These are phyloP conservation scores for Ligdia adustata DNA, from an alignment of 2,888 invertebrate genomes.

Conservation along the genomic window DNA sequence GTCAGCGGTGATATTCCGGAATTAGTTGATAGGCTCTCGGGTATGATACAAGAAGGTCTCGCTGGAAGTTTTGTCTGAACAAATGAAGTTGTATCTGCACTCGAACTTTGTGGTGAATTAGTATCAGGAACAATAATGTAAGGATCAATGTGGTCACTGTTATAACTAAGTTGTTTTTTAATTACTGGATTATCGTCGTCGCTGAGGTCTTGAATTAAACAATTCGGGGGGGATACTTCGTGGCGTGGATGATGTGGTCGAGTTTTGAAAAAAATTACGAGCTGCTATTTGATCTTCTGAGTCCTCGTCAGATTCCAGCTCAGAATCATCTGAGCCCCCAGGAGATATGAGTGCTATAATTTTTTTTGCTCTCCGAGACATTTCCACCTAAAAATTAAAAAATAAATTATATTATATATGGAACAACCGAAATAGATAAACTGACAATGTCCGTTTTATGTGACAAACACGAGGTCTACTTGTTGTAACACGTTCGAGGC, in stretches of 20 bases:
- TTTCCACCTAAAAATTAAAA: constrained; percentile 8
- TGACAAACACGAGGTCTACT: not conserved
- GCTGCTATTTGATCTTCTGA: not conserved
- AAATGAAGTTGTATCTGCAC: not conserved
- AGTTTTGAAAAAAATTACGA: not conserved
- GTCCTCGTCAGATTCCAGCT: constrained; percentile 4
- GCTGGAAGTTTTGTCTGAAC: not conserved
- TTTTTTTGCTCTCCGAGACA: not conserved
- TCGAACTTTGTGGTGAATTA: not conserved
- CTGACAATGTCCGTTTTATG: not conserved
- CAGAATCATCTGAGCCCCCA: not conserved
- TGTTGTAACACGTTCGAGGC: not conserved
- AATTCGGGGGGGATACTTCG: not conserved
- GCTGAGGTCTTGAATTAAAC: not conserved
- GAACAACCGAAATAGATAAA: not conserved
- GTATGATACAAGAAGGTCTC: not conserved
- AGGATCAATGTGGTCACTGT: not conserved
- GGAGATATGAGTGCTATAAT: not conserved
- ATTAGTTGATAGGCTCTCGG: not conserved
- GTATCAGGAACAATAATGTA: not conserved
- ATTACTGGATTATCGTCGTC: not conserved
- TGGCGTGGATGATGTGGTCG: not conserved
- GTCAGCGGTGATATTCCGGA: not conserved
- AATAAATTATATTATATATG: not conserved
- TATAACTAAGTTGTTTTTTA: not conserved